Evolutionary conservation across 2,797 vertebrate genomes (phyloP).

Genomic region (Lagocephalus sceleratus): DNA sequence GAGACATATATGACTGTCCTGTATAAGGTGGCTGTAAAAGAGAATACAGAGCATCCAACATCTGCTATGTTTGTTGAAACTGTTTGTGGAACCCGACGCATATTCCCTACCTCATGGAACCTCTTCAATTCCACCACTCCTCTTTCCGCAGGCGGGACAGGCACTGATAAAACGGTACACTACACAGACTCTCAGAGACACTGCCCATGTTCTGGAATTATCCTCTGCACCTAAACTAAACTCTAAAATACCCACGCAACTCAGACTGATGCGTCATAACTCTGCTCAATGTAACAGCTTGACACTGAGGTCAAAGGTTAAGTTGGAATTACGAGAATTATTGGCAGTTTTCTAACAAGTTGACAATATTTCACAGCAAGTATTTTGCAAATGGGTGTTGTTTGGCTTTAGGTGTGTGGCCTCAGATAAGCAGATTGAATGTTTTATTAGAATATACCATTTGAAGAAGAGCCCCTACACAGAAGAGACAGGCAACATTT

Average conservation of each 20-base stretch:
- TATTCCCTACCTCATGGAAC: slow-evolving; percentile 63
- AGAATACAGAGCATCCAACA: not conserved
- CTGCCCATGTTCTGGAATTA: slow-evolving; percentile 35
- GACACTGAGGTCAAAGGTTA: not conserved
- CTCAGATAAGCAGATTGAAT: not conserved
- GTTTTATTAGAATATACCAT: slow-evolving; percentile 69
- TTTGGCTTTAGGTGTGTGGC: no score
- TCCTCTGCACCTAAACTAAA: slow-evolving; percentile 23
- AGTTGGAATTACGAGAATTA: slow-evolving; percentile 20
- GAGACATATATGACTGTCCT: slow-evolving; percentile 19
- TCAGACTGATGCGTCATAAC: slow-evolving; percentile 3
- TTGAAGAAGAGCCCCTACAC: slow-evolving; percentile 3
- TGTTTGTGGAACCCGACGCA: slow-evolving; percentile 58
- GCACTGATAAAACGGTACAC: slow-evolving; percentile 33
- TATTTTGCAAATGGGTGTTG: no score
- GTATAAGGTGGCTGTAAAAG: not conserved
- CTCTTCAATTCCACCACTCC: slow-evolving; percentile 58
- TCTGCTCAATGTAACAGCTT: not conserved
- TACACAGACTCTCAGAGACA: slow-evolving; percentile 38
- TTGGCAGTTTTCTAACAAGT: slow-evolving; percentile 35
- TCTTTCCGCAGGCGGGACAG: slow-evolving; percentile 64
- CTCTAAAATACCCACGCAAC: slow-evolving; percentile 9
- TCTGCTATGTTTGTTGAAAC: slow-evolving; percentile 16
- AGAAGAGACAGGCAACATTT: no score
- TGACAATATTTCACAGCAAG: slow-evolving; percentile 22